Base-by-base conservation (phyloP, 2,113 vertebrate species). In the Python bivittatus region DNA sequence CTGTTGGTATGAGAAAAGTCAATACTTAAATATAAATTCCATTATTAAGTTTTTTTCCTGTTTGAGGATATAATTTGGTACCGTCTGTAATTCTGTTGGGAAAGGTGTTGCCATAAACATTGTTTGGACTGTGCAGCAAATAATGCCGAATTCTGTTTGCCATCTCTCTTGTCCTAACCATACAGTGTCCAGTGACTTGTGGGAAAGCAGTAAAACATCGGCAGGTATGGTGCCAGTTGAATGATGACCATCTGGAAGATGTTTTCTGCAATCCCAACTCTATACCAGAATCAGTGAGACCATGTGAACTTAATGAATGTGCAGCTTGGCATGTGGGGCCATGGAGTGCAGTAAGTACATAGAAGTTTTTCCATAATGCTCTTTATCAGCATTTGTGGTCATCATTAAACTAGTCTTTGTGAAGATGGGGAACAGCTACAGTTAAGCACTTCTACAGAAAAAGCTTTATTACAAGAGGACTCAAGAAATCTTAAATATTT, bases 341-440 rank as follows among this genome's bases (percentile, higher is more conserved):
- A n/a, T 99, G 99, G 99, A 98, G 98, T 97, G 96, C 97, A 96
- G 99, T 99, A 96, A 98, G 99, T 98, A 97, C 89, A 91, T 64
- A 48, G 88, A 27, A 52, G 93, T 91, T 88, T 10, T n/a, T 87
- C 27, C 0, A 48, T 93, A 95, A 52, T 85, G 92, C 93, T 90
- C 23, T 91, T 27, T 10, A 57, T 92, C 17, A 72, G 13, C 4
- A n/a, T n/a, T 57, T 29, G 56, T 33, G 92, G 8, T 53, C 8
- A 52, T 89, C 25, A 27, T 4, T 84, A 25, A 57, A 72, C 27
- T 56, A 72, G 27, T 29, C 29, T 13, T 33, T 56, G 1, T 58
- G 23, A 58, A 44, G 13, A 57, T 58, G 3, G 33, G 42, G 10
- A 0, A 9, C 33, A 84, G 61, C 17, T 53, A 90, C 4, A 13